A percentile compares a stretch with the other conserved stretches of the same genome.
These are phyloP conservation scores for Nephotettix cincticeps DNA, from an alignment of 1,140 invertebrate genomes.

Conservation along the genomic window DNA sequence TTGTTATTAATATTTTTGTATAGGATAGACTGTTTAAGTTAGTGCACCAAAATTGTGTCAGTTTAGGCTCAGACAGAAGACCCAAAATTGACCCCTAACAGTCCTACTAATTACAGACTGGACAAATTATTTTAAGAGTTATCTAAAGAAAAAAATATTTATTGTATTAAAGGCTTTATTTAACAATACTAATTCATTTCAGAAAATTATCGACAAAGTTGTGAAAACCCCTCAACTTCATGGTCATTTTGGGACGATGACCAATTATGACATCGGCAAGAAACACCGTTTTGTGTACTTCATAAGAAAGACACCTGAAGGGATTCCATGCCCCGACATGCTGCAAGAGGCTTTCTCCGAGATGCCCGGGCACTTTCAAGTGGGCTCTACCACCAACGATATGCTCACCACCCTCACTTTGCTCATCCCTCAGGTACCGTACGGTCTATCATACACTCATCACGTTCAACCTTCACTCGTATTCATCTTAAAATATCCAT, in stretches of 20 bases:
- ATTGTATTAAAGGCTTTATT: not conserved
- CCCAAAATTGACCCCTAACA: no score
- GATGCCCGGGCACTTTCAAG: constrained; percentile 63
- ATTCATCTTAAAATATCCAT: no score
- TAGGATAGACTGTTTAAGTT: no score
- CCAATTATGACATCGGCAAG: constrained; percentile 48
- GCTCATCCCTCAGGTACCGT: no score
- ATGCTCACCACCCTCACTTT: constrained; percentile 50
- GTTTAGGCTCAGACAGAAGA: no score
- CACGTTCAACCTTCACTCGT: no score
- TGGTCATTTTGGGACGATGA: constrained; percentile 61
- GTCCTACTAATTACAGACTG: no score
- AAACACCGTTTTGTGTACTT: constrained; percentile 65
- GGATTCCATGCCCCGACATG: constrained; percentile 54
- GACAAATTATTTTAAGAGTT: no score
- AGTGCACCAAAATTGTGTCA: no score
- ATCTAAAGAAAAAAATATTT: no score
- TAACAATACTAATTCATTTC: constrained; percentile 30
- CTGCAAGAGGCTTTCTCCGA: constrained; percentile 52
- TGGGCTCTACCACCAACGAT: constrained; percentile 58
- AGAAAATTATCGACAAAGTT: constrained; percentile 65
- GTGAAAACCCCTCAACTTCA: constrained; percentile 64
- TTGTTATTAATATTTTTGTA: no score
- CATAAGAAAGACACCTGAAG: constrained; percentile 57
- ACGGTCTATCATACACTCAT: no score